phyloP scores from a whole-genome alignment of 2,113 vertebrate species.

The Australoheros scitulus region DNA sequence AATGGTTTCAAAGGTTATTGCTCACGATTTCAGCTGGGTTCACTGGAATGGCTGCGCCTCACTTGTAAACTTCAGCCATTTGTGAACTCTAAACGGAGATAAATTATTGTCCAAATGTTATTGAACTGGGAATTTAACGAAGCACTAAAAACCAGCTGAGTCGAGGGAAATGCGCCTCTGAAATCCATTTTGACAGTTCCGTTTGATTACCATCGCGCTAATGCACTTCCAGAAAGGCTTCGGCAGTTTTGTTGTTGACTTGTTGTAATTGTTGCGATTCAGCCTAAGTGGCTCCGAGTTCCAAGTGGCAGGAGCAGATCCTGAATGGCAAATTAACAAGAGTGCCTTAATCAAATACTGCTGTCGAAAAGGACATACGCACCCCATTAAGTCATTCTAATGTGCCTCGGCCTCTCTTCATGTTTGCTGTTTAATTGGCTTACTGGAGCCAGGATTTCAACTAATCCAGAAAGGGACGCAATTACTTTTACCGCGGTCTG shows the following conservation, averaged over 20 bases:
- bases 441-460: conserved; percentile 60
- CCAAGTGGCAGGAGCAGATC: conserved; percentile 55
- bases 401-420: conserved; percentile 54
- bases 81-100: conserved; percentile 16
- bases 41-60: not conserved
- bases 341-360: conserved; percentile 73
- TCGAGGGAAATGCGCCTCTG: not conserved
- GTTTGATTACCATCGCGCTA: conserved; percentile 41
- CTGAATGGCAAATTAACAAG: conserved; percentile 67
- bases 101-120: conserved; percentile 26
- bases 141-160: conserved; percentile 1
- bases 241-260: conserved; percentile 48
- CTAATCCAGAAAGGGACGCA: conserved; percentile 67
- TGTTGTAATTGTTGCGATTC: conserved; percentile 47
- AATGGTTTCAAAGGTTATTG: conserved; percentile 11
- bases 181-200: conserved; percentile 36
- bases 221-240: conserved; percentile 48
- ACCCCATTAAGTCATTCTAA: conserved; percentile 67
- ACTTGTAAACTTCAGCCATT: conserved; percentile 11
- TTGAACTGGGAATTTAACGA: conserved; percentile 26
- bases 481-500: conserved; percentile 60
- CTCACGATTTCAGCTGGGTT: conserved; percentile 31
- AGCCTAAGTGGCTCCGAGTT: conserved; percentile 47
- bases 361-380: conserved; percentile 60
- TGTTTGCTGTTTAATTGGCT: conserved; percentile 72